phyloP scores from a whole-genome alignment of 2,797 vertebrate species.

The Distichodus sexfasciatus region DNA sequence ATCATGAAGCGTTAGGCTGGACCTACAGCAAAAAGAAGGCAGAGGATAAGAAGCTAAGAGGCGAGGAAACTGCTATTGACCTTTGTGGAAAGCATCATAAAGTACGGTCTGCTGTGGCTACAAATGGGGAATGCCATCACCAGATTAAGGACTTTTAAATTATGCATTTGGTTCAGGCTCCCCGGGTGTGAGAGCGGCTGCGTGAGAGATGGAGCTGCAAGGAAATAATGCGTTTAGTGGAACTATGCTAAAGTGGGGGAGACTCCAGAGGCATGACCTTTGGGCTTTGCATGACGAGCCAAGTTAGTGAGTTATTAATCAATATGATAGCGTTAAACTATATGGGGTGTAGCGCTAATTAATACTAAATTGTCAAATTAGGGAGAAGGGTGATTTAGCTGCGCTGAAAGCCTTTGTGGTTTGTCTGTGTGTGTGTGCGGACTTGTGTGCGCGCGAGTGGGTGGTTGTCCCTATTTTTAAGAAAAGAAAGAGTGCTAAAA shows the following conservation, averaged over 20 bases:
- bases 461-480: conserved; percentile 9
- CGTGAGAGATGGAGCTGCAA: conserved; percentile 57
- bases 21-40: conserved; percentile 38
- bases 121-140: conserved; percentile 74
- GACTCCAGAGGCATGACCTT: conserved; percentile 56
- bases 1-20: conserved; percentile 61
- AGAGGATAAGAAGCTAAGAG: conserved; percentile 18
- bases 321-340: conserved; percentile 52
- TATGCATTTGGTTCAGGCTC: conserved; percentile 73
- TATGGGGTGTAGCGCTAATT: conserved; percentile 44
- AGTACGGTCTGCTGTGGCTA: conserved; percentile 72
- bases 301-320: conserved; percentile 54
- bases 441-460: background rate
- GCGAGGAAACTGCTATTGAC: conserved; percentile 65
- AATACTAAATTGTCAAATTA: conserved; percentile 54
- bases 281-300: conserved; percentile 49
- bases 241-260: conserved; percentile 49
- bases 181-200: conserved; percentile 55
- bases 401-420: conserved; percentile 23
- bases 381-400: conserved; percentile 48
- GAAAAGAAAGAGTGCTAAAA: conserved; percentile 18
- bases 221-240: conserved; percentile 60
- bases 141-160: conserved; percentile 77
- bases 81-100: conserved; percentile 74
- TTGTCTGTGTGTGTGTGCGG: background rate